These are phyloP conservation scores for Indicator maculatus DNA, from an alignment of 2,113 vertebrate species.

Conservation along the genomic window DNA sequence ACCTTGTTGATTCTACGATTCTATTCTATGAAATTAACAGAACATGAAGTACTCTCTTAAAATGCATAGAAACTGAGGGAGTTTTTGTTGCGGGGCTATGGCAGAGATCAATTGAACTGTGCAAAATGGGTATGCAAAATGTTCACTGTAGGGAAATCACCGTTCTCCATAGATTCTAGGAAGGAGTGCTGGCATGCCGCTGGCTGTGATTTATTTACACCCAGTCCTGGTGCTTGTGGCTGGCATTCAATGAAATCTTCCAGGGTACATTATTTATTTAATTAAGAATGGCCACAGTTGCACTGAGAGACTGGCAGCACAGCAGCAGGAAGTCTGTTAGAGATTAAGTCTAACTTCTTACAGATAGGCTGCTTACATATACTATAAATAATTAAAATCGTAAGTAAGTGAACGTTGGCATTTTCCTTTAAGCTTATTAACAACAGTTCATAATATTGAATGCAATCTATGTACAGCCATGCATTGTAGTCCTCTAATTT, in stretches of 20 bases:
- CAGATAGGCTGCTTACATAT: not conserved
- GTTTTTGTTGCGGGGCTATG: not conserved
- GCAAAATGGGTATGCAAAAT: not conserved
- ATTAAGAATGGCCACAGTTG: not conserved
- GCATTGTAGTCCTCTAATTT: not conserved
- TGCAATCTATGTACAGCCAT: not conserved
- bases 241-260: constrained; percentile 33
- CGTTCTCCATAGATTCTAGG: not conserved
- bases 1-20: too few relatives aligned
- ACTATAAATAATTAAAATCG: constrained; percentile 18
- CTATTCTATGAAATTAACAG: not conserved
- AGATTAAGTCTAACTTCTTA: constrained; percentile 15
- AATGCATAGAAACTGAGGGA: not conserved
- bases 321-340: constrained; percentile 20
- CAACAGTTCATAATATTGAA: not conserved
- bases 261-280: constrained; percentile 58
- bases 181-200: not conserved
- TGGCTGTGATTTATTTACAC: constrained; percentile 45
- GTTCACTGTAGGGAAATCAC: not conserved
- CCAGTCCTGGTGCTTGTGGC: constrained; percentile 6
- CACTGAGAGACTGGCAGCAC: not conserved
- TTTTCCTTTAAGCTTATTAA: constrained; percentile 25
- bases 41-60: not conserved
- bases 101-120: not conserved
- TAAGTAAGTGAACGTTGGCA: constrained; percentile 1